Conservation (phyloP, 2,113 vertebrate species). For the Amphiprion percula region DNA sequence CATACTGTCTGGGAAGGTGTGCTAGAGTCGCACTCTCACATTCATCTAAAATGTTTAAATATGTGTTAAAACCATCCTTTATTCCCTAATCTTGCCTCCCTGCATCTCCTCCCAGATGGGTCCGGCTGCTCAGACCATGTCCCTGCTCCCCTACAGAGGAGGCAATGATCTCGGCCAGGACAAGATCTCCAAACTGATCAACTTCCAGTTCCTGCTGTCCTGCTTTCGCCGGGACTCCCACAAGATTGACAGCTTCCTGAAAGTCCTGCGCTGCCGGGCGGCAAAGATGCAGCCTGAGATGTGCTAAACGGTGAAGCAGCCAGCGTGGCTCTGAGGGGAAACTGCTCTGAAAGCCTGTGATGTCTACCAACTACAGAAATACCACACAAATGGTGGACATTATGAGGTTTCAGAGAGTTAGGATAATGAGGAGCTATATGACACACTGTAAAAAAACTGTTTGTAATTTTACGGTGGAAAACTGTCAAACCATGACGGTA, state of each 20-base stretch:
- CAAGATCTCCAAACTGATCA: conserved; percentile 74
- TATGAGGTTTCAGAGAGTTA: background rate
- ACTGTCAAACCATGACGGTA: no score
- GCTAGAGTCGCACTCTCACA: background rate
- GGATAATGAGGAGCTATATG: background rate
- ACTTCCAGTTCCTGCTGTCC: conserved; percentile 85
- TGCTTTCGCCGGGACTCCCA: conserved; percentile 87
- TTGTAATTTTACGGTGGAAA: no score
- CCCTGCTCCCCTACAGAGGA: conserved; percentile 74
- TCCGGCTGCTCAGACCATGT: conserved; percentile 72
- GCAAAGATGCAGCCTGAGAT: conserved; percentile 74
- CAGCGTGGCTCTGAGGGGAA: conserved; percentile 14
- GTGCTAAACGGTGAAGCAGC: conserved; percentile 66
- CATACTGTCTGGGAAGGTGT: conserved; percentile 77
- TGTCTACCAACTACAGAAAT: background rate
- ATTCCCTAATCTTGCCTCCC: conserved; percentile 10
- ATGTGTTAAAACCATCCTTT: background rate
- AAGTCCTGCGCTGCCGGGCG: conserved; percentile 84
- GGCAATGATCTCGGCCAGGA: conserved; percentile 74
- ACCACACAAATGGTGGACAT: background rate
- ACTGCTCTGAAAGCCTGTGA: conserved; percentile 6
- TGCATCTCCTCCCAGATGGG: conserved; percentile 77
- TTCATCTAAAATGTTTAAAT: background rate
- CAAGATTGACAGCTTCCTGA: conserved; percentile 88
- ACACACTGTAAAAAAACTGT: background rate